A percentile compares a stretch with the other conserved stretches of the same genome.
Conservation (phyloP, 35 echinoderm and acorn worm species). For the Lytechinus pictus region DNA sequence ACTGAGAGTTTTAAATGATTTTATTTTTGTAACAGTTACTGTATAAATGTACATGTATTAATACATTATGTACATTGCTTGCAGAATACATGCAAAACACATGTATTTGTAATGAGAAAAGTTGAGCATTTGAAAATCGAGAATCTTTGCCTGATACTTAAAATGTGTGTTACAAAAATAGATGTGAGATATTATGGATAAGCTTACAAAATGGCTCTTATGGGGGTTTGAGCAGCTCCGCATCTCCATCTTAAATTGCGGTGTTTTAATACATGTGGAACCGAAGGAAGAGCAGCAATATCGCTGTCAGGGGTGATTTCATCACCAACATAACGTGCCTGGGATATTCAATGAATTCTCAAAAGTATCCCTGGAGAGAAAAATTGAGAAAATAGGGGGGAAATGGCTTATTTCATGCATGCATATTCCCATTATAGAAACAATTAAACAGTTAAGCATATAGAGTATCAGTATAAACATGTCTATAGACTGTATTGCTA, state of each 20-base stretch:
- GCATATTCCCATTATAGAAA: not conserved
- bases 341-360: conserved; percentile 11
- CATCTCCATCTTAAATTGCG: not conserved
- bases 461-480: too few species aligned
- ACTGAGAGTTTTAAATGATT: too few species aligned
- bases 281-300: not conserved
- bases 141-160: not conserved
- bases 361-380: not conserved
- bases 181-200: not conserved
- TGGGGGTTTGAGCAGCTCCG: not conserved
- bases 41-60: not conserved
- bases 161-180: not conserved
- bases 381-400: not conserved
- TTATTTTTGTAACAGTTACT: not conserved
- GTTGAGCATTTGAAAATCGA: not conserved
- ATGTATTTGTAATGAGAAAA: not conserved
- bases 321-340: not conserved
- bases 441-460: not conserved
- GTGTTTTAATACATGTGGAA: not conserved
- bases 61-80: not conserved
- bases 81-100: not conserved
- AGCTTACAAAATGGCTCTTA: not conserved
- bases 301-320: conserved; percentile 8
- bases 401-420: not conserved
- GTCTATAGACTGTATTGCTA: too few species aligned